A percentile compares a stretch with the other conserved stretches of the same genome.
Conservation (phyloP, 2,113 vertebrate genomes). For the Psammodynastes pulverulentus region DNA sequence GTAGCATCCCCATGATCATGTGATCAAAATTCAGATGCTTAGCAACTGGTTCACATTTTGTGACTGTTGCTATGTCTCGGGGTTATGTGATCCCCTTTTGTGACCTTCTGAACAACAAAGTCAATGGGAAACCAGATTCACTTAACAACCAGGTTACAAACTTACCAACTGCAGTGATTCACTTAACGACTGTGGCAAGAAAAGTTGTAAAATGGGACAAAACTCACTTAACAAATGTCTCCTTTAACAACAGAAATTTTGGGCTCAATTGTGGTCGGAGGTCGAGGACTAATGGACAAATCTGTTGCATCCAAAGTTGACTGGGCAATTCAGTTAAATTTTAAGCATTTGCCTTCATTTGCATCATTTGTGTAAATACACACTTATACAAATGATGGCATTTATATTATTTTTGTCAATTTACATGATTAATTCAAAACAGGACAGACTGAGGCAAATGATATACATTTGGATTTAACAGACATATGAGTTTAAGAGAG, state of each 20-base stretch:
- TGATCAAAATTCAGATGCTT: not conserved
- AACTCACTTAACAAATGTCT: not conserved
- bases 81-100: not conserved
- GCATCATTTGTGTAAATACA: not conserved
- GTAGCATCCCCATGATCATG: not conserved
- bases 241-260: not conserved
- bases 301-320: not conserved
- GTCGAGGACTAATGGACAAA: not conserved
- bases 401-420: not conserved
- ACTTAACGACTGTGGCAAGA: not conserved
- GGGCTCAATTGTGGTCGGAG: too few species aligned
- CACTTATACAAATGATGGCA: not conserved
- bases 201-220: not conserved
- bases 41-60: not conserved
- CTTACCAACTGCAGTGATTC: not conserved
- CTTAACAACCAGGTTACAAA: not conserved
- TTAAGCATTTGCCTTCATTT: not conserved
- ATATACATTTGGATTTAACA: not conserved
- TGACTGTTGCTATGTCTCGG: not conserved
- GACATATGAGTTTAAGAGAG: not conserved
- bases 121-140: not conserved
- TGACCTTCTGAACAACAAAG: not conserved
- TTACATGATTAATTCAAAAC: not conserved
- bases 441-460: not conserved
- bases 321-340: not conserved